Conservation (phyloP, 2,797 vertebrate genomes). For the Miichthys miiuy region DNA sequence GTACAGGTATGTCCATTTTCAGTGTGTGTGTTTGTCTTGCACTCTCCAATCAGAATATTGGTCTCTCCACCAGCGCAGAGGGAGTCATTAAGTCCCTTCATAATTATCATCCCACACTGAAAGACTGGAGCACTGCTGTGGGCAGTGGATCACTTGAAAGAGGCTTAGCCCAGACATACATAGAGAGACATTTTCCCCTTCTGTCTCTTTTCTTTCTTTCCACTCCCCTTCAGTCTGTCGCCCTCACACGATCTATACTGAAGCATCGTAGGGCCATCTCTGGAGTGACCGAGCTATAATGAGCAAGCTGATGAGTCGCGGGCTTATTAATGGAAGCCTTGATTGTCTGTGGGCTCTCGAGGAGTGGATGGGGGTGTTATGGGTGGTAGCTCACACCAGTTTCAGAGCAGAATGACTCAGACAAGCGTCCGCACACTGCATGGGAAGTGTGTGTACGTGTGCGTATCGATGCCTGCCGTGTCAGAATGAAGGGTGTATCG, state of each 20-base stretch:
- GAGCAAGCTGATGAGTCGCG: constrained; percentile 70
- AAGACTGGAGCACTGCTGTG: constrained; percentile 54
- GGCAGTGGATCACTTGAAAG: constrained; percentile 71
- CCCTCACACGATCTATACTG: constrained; percentile 13
- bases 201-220: constrained; percentile 26
- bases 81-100: constrained; percentile 65
- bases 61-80: constrained; percentile 17
- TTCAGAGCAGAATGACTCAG: constrained; percentile 45
- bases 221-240: constrained; percentile 23
- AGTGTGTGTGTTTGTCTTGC: background rate
- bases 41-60: background rate
- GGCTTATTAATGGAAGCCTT: constrained; percentile 66
- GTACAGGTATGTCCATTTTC: constrained; percentile 15
- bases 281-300: constrained; percentile 69
- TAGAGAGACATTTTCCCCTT: constrained; percentile 29
- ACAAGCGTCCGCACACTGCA: constrained; percentile 41
- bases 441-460: constrained; percentile 28
- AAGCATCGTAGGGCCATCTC: constrained; percentile 55
- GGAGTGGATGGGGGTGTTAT: constrained; percentile 11
- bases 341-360: constrained; percentile 62
- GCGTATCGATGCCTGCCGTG: constrained; percentile 36
- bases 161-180: constrained; percentile 58
- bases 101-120: constrained; percentile 77
- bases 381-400: constrained; percentile 46
- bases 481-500: constrained; percentile 58